phyloP scores from a whole-genome alignment of 2,113 vertebrate genomes.

The Gila orcuttii region DNA sequence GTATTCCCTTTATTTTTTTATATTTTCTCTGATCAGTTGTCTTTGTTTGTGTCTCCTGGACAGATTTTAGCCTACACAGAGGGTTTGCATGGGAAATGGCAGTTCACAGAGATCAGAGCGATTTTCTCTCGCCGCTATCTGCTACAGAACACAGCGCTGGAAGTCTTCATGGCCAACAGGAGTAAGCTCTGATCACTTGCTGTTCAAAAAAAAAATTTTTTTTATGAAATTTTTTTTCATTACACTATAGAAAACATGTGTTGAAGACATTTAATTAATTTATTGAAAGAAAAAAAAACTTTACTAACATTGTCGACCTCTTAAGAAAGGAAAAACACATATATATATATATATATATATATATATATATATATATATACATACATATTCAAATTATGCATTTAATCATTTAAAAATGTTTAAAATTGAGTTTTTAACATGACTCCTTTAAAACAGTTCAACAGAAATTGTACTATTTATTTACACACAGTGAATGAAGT shows the following conservation, averaged over 20 bases:
- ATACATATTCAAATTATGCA: background rate
- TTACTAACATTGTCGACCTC: background rate
- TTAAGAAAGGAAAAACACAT: too few species aligned
- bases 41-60: slow-evolving; percentile 5
- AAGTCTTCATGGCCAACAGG: slow-evolving; percentile 98
- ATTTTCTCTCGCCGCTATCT: slow-evolving; percentile 95
- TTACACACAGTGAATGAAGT: background rate
- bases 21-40: background rate
- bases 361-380: background rate
- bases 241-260: background rate
- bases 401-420: too few species aligned
- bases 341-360: background rate
- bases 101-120: slow-evolving; percentile 93
- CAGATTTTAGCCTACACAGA: slow-evolving; percentile 94
- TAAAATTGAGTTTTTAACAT: background rate
- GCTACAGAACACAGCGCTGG: slow-evolving; percentile 94
- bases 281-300: background rate
- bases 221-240: too few species aligned
- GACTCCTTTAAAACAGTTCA: background rate
- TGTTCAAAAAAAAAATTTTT: background rate
- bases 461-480: background rate
- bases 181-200: slow-evolving; percentile 74
- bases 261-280: background rate
- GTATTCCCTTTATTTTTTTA: background rate
- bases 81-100: slow-evolving; percentile 98